Percentiles rank a stretch among this genome's conserved stretches.
These are phyloP conservation scores for Gymnocheta viridis DNA, from an alignment of 2,888 invertebrate genomes.

Conservation along the genomic window DNA sequence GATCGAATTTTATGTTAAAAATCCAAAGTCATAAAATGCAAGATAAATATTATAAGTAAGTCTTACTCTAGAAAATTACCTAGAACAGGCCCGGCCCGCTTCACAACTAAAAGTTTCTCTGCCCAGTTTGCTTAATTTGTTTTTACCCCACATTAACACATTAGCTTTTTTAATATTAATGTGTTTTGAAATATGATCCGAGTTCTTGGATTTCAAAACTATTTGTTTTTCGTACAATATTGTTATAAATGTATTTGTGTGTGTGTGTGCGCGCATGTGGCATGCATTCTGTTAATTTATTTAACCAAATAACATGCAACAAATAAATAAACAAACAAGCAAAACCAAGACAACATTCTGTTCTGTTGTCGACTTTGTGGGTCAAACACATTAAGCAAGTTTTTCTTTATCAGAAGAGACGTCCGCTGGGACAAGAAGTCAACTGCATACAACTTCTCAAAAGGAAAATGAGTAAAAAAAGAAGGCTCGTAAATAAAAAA, in stretches of 20 bases:
- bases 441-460: neutral
- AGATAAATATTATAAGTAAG: too few species aligned
- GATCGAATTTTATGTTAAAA: too few species aligned
- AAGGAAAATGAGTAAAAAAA: neutral
- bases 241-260: neutral
- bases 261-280: neutral
- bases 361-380: slow-evolving; percentile 56
- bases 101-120: neutral
- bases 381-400: slow-evolving; percentile 57
- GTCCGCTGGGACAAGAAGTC: slow-evolving; percentile 17
- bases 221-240: neutral
- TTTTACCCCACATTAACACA: too few species aligned
- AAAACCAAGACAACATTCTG: slow-evolving; percentile 37
- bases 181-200: slow-evolving; percentile 26
- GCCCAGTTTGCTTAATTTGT: neutral
- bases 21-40: too few species aligned
- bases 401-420: slow-evolving; percentile 10
- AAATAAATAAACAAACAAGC: slow-evolving; percentile 20
- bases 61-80: neutral
- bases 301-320: slow-evolving; percentile 42
- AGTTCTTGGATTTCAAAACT: slow-evolving; percentile 13
- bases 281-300: slow-evolving; percentile 18
- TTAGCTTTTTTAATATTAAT: slow-evolving; percentile 12
- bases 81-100: neutral
- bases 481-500: neutral